Conservation (phyloP, 2,113 vertebrate genomes). For the Synodontis membranacea region DNA sequence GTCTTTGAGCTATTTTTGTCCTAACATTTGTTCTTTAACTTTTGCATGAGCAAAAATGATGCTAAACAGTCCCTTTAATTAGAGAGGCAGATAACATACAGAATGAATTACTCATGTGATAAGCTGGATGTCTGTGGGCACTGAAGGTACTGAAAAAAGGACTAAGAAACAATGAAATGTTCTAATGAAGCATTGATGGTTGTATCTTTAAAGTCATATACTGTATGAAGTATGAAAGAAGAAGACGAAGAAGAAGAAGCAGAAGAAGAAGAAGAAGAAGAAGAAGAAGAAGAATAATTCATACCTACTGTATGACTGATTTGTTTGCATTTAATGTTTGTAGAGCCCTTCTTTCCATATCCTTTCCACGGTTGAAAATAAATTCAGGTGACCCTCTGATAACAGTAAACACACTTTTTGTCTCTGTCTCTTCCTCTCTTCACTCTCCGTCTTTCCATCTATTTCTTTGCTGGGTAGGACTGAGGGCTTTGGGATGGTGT, state of each 20-base stretch:
- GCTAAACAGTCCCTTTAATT: neutral
- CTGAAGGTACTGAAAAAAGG: neutral
- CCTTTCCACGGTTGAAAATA: conserved; percentile 65
- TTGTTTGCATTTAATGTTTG: conserved; percentile 56
- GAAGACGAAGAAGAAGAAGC: too few relatives aligned
- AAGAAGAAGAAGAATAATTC: conserved; percentile 40
- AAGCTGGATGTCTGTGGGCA: neutral
- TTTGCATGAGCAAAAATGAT: neutral
- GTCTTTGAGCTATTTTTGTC: neutral
- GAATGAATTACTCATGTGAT: neutral
- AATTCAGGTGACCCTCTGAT: conserved; percentile 75
- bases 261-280: neutral
- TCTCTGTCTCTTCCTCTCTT: conserved; percentile 18
- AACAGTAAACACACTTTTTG: conserved; percentile 67
- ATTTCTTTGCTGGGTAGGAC: conserved; percentile 70
- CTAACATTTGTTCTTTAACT: neutral
- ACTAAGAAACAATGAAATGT: neutral
- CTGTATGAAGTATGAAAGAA: neutral
- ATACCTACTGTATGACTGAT: conserved; percentile 23
- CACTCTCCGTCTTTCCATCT: conserved; percentile 11
- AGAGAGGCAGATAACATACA: neutral
- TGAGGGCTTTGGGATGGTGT: conserved; percentile 74
- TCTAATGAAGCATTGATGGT: neutral
- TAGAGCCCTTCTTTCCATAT: conserved; percentile 58
- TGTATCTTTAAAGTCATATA: neutral